Evolutionary conservation across 2,797 vertebrate species (phyloP).

Genomic region (Florisuga fusca): DNA sequence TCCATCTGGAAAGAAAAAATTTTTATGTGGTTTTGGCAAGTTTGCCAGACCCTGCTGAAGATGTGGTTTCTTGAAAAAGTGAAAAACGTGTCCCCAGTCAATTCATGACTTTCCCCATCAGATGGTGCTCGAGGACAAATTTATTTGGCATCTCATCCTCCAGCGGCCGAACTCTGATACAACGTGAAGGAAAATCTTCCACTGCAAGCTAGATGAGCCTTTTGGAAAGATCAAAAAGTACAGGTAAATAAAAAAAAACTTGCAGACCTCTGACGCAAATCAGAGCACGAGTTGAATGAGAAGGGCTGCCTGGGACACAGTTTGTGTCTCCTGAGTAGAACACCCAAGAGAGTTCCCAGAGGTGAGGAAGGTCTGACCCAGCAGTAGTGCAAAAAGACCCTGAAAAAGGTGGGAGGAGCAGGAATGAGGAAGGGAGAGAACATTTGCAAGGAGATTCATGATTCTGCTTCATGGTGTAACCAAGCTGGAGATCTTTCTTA

Average conservation of each 20-base stretch:
- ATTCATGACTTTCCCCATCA: conserved; percentile 58
- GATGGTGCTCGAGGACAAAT: conserved; percentile 69
- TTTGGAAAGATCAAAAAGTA: neutral
- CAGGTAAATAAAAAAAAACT: neutral
- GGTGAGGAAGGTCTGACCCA: neutral
- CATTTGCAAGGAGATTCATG: neutral
- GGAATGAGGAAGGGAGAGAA: neutral
- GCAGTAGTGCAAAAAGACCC: neutral
- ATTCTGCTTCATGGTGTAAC: neutral
- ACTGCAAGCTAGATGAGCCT: neutral
- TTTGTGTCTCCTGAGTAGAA: neutral
- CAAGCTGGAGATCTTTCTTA: neutral
- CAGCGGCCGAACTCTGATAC: neutral
- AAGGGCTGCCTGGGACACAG: neutral
- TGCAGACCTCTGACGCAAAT: neutral
- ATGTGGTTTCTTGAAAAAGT: neutral
- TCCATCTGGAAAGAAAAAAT: neutral
- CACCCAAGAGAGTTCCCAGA: neutral
- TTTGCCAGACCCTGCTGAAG: neutral
- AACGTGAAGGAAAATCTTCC: neutral
- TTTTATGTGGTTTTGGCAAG: neutral
- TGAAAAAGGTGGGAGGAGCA: neutral
- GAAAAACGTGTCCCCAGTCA: neutral
- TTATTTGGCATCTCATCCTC: neutral
- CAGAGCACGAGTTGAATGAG: neutral